Conservation (phyloP, 2,113 vertebrate genomes). For the Rhadina sibilatrix region DNA sequence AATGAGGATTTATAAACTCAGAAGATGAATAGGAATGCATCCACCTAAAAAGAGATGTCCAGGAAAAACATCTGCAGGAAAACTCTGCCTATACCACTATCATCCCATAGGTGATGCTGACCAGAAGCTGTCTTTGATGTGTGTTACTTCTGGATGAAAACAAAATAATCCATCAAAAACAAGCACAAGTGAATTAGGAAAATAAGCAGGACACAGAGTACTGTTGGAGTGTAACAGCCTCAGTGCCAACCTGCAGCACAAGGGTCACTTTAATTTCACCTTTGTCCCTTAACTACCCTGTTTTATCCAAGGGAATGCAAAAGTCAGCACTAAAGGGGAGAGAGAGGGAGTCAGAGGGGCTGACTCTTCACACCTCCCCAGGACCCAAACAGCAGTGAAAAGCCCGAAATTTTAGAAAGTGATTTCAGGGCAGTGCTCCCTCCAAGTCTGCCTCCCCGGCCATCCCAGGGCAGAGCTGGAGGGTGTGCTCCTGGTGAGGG, state of each 20-base stretch:
- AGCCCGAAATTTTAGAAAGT: background rate
- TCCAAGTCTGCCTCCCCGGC: background rate
- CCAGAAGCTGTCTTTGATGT: background rate
- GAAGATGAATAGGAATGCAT: background rate
- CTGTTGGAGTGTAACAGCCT: background rate
- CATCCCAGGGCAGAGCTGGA: background rate
- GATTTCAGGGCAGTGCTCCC: background rate
- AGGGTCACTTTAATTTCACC: background rate
- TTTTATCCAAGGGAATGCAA: background rate
- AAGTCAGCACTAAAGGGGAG: background rate
- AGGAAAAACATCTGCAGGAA: background rate
- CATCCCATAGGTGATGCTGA: background rate
- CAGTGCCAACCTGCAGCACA: background rate
- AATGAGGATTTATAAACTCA: background rate
- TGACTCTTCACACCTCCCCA: too few relatives aligned
- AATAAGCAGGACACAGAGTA: background rate
- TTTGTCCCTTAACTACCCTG: background rate
- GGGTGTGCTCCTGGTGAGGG: accelerated
- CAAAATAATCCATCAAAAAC: background rate
- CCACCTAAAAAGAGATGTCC: background rate
- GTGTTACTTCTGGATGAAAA: background rate
- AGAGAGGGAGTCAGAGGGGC: background rate
- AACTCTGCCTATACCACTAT: background rate
- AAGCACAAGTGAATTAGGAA: background rate
- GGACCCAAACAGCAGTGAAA: accelerated